These are phyloP conservation scores for Hippasteria phrygiana DNA, from an alignment of 53 echinoderm and acorn worm species.

Conservation along the genomic window DNA sequence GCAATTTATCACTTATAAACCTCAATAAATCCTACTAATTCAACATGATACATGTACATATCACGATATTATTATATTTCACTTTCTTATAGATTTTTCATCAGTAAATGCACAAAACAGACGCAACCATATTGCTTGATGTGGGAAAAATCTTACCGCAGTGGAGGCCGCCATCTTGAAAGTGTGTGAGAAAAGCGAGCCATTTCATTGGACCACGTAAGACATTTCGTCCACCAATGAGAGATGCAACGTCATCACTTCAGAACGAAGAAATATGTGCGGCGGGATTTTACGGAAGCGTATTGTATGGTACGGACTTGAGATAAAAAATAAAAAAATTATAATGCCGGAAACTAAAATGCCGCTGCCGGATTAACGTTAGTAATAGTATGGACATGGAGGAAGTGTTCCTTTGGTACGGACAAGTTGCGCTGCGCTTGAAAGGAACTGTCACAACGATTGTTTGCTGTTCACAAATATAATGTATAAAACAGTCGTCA, in stretches of 20 bases:
- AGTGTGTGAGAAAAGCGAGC: background rate
- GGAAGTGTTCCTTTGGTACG: too few relatives aligned
- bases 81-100: background rate
- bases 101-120: background rate
- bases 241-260: background rate
- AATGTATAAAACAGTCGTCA: background rate
- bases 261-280: background rate
- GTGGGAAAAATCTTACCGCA: slow-evolving; percentile 5
- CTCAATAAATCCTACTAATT: background rate
- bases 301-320: too few relatives aligned
- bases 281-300: too few relatives aligned
- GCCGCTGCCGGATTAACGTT: too few relatives aligned
- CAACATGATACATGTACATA: background rate
- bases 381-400: too few relatives aligned
- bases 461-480: background rate
- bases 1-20: too few relatives aligned
- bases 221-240: background rate
- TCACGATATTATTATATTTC: background rate
- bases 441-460: background rate
- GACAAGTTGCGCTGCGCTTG: background rate
- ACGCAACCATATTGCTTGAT: background rate
- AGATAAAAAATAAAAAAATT: too few relatives aligned
- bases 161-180: slow-evolving; percentile 63
- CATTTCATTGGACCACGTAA: slow-evolving; percentile 59
- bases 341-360: too few relatives aligned